phyloP scores from a whole-genome alignment of 2,888 invertebrate genomes.

The Lasioglossum marginatum region DNA sequence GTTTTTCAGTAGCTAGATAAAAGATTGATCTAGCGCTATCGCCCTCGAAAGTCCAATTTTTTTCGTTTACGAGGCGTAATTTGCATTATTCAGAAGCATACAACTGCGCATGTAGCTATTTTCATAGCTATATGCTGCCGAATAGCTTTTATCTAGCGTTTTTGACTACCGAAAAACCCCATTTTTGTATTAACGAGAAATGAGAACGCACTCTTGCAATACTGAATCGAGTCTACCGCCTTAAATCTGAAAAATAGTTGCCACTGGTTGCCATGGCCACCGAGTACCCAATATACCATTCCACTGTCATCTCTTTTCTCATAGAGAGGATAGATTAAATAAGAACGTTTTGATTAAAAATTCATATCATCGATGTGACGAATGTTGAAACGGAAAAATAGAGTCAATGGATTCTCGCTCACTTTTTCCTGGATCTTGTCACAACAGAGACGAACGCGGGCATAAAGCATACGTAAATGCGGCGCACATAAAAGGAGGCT shows the following conservation, averaged over 20 bases:
- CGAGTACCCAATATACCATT: slow-evolving; percentile 63
- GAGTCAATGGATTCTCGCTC: neutral
- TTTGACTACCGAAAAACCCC: too few species aligned
- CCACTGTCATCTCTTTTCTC: neutral
- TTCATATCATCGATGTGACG: neutral
- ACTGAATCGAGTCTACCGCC: too few species aligned
- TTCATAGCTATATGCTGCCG: too few species aligned
- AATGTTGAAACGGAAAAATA: neutral
- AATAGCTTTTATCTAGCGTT: too few species aligned
- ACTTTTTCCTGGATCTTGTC: neutral
- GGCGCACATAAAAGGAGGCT: slow-evolving; percentile 50
- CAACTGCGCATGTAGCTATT: too few species aligned
- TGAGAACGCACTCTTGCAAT: too few species aligned
- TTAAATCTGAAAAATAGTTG: slow-evolving; percentile 76
- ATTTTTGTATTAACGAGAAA: too few species aligned
- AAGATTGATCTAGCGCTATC: too few species aligned
- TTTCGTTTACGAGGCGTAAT: too few species aligned
- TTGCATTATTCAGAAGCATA: too few species aligned
- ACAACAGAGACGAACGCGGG: neutral
- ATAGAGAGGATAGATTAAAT: slow-evolving; percentile 32
- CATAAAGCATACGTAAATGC: slow-evolving; percentile 46
- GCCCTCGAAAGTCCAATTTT: too few species aligned
- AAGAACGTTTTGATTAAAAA: neutral
- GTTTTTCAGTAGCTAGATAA: too few species aligned
- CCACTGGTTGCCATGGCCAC: slow-evolving; percentile 72